Conservation (phyloP, 1,140 invertebrate species). For the Galleria mellonella region DNA sequence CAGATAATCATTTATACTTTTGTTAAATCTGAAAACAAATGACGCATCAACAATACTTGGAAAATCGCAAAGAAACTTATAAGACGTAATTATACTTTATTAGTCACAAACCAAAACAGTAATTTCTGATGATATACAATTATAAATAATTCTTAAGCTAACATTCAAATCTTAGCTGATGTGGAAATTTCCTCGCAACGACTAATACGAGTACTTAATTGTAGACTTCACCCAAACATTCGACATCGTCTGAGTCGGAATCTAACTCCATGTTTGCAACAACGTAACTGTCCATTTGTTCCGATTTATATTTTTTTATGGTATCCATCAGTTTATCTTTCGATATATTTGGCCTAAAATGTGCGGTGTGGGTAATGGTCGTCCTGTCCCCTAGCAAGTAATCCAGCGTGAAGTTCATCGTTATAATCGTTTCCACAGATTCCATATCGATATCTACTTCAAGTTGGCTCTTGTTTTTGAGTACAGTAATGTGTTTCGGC, state of each 20-base stretch:
- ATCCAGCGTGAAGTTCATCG: slow-evolving; percentile 38
- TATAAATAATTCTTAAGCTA: too few relatives aligned
- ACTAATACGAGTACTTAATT: too few relatives aligned
- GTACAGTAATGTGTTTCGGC: slow-evolving; percentile 4
- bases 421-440: slow-evolving; percentile 37
- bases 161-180: too few relatives aligned
- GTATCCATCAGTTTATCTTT: slow-evolving; percentile 22
- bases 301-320: slow-evolving; percentile 35
- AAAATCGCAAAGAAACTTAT: too few relatives aligned
- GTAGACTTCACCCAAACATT: slow-evolving; percentile 7
- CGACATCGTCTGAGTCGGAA: slow-evolving; percentile 6
- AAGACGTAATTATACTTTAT: too few relatives aligned
- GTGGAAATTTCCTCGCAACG: too few relatives aligned
- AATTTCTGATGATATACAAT: too few relatives aligned
- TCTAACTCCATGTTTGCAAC: slow-evolving; percentile 55
- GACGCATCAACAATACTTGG: too few relatives aligned
- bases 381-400: slow-evolving; percentile 22
- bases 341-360: slow-evolving; percentile 23
- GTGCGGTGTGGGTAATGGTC: slow-evolving; percentile 4
- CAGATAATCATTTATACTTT: too few relatives aligned
- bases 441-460: slow-evolving; percentile 51
- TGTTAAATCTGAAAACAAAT: too few relatives aligned
- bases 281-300: slow-evolving; percentile 42
- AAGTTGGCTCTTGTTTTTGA: slow-evolving; percentile 2
- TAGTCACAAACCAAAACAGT: too few relatives aligned